Evolutionary conservation across 2,888 invertebrate genomes (phyloP).

Genomic region (Rapana venosa): DNA sequence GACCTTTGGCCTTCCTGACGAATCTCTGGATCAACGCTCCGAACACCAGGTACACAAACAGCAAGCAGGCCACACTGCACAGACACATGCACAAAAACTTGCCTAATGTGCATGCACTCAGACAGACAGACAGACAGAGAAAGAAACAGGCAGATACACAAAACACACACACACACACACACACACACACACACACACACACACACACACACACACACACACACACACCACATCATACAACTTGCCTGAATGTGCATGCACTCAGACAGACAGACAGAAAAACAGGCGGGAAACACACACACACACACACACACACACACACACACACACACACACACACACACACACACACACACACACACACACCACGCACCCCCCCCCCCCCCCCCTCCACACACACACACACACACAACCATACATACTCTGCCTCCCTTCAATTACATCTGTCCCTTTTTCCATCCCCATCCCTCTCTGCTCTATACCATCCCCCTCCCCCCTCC

Average conservation of each 20-base stretch:
- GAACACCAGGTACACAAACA: slow-evolving; percentile 42
- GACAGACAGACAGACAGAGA: neutral
- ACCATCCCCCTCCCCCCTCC: no score
- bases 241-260: no score
- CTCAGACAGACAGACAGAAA: no score
- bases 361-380: no score
- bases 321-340: slow-evolving; percentile 3
- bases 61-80: neutral
- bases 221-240: no score
- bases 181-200: slow-evolving; percentile 26
- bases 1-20: slow-evolving; percentile 37
- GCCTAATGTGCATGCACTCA: slow-evolving; percentile 13
- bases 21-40: slow-evolving; percentile 45
- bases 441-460: no score
- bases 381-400: no score
- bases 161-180: neutral
- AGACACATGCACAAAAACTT: neutral
- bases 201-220: slow-evolving; percentile 35
- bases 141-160: neutral
- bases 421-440: neutral
- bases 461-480: no score
- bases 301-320: slow-evolving; percentile 9
- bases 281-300: no score
- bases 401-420: neutral
- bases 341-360: slow-evolving; percentile 7